Evolutionary conservation across 2,797 vertebrate species (phyloP).

Genomic region (Sternarchorhynchus goeldii): DNA sequence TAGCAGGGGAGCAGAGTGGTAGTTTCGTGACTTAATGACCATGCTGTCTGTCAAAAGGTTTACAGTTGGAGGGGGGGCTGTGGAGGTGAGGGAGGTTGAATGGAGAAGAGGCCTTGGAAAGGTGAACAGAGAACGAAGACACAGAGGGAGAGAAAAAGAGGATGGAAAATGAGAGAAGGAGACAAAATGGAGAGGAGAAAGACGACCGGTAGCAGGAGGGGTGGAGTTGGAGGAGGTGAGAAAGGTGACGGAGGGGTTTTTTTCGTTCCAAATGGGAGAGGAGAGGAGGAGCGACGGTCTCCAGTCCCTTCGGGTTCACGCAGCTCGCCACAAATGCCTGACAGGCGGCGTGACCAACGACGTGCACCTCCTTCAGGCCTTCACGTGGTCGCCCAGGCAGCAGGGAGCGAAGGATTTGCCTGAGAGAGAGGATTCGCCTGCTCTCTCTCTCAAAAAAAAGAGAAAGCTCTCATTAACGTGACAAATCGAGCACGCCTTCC

Average conservation of each 20-base stretch:
- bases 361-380: constrained; percentile 43
- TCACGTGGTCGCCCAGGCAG: constrained; percentile 2
- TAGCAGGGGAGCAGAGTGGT: constrained; percentile 32
- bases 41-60: constrained; percentile 33
- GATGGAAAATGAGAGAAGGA: not conserved
- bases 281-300: constrained; percentile 9
- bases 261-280: not conserved
- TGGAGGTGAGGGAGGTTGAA: not conserved
- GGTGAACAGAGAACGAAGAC: constrained; percentile 1
- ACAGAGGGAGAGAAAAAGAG: not conserved
- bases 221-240: not conserved
- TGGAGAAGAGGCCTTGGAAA: not conserved
- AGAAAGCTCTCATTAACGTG: constrained; percentile 55
- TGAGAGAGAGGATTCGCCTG: constrained; percentile 54
- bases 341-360: constrained; percentile 29
- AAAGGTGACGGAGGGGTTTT: constrained; percentile 2
- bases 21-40: constrained; percentile 44
- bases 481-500: constrained; percentile 52
- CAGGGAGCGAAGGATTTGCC: not conserved
- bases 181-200: not conserved
- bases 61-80: not conserved
- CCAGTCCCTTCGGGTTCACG: constrained; percentile 48
- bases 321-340: constrained; percentile 8
- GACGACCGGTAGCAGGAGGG: not conserved
- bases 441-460: constrained; percentile 40